Percentiles rank a stretch among this genome's conserved stretches.
These are phyloP conservation scores for Diabrotica virgifera DNA, from an alignment of 1,140 invertebrate species.

Conservation along the genomic window DNA sequence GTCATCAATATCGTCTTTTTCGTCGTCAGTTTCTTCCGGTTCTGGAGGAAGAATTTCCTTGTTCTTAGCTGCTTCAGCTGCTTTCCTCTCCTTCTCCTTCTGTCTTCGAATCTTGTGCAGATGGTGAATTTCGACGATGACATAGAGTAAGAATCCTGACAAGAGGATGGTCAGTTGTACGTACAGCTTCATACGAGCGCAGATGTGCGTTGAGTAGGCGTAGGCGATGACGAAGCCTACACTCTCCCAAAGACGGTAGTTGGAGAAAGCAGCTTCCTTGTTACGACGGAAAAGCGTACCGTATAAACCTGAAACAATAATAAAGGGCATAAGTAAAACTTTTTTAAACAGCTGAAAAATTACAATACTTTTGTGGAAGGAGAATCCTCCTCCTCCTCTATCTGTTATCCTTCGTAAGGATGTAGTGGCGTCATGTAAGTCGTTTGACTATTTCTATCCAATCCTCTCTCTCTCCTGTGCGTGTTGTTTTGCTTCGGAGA, in stretches of 20 bases:
- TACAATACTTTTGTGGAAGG: too few species aligned
- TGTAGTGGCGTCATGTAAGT: too few species aligned
- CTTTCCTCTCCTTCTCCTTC: constrained; percentile 69
- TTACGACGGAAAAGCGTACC: constrained; percentile 88
- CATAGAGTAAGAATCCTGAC: constrained; percentile 76
- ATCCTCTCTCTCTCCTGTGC: too few species aligned
- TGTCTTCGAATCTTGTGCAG: constrained; percentile 68
- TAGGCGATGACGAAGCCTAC: constrained; percentile 91
- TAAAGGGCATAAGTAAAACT: too few species aligned
- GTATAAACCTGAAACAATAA: constrained; percentile 70
- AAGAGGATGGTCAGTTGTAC: constrained; percentile 78
- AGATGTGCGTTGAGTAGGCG: constrained; percentile 81
- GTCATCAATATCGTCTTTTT: constrained; percentile 80
- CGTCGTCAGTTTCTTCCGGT: constrained; percentile 73
- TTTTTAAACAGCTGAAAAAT: too few species aligned
- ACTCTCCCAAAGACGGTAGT: constrained; percentile 93
- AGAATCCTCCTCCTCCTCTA: too few species aligned
- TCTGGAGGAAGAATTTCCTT: constrained; percentile 45
- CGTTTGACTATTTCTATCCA: too few species aligned
- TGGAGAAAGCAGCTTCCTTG: constrained; percentile 95
- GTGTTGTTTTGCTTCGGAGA: too few species aligned
- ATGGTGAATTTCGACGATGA: constrained; percentile 78
- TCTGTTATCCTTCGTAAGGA: too few species aligned
- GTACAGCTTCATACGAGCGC: constrained; percentile 86
- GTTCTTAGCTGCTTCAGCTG: constrained; percentile 50